Conservation (phyloP, 2,888 invertebrate species). For the Calliopum simillimum region DNA sequence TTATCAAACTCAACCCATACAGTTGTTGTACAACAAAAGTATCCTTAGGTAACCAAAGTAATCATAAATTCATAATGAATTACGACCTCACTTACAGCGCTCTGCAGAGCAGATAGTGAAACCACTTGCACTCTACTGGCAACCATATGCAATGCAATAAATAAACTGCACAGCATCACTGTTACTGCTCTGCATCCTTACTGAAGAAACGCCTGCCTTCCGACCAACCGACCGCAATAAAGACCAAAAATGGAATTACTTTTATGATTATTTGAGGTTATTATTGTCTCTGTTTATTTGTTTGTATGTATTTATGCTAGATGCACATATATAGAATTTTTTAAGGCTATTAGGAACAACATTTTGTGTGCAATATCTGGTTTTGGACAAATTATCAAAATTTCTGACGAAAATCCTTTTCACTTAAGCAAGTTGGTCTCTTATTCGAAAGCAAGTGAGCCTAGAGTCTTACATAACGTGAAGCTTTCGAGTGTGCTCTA, state of each 20-base stretch:
- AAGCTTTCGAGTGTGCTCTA: too few relatives aligned
- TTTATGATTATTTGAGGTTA: conserved; percentile 65
- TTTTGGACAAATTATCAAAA: too few relatives aligned
- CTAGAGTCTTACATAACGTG: too few relatives aligned
- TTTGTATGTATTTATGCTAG: neutral
- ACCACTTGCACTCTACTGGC: conserved; percentile 6
- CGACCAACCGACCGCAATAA: conserved; percentile 29
- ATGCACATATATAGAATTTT: too few relatives aligned
- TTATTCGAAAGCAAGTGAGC: too few relatives aligned
- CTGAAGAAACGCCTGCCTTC: neutral
- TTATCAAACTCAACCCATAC: too few relatives aligned
- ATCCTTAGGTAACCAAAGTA: neutral
- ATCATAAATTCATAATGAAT: conserved; percentile 64
- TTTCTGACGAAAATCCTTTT: too few relatives aligned
- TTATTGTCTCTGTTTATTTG: conserved; percentile 47
- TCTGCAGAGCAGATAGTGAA: neutral
- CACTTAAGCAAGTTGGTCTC: too few relatives aligned
- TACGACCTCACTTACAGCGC: conserved; percentile 49
- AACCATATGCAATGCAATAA: conserved; percentile 21
- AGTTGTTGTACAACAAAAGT: too few relatives aligned
- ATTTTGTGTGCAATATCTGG: too few relatives aligned
- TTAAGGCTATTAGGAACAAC: too few relatives aligned
- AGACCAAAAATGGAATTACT: conserved; percentile 51
- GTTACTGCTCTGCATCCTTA: neutral
- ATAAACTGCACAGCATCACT: conserved; percentile 28